Evolutionary conservation across 2,888 invertebrate genomes (phyloP), one percentile per base, ranked within the genome.

Genomic region (Entomobrya proxima): DNA sequence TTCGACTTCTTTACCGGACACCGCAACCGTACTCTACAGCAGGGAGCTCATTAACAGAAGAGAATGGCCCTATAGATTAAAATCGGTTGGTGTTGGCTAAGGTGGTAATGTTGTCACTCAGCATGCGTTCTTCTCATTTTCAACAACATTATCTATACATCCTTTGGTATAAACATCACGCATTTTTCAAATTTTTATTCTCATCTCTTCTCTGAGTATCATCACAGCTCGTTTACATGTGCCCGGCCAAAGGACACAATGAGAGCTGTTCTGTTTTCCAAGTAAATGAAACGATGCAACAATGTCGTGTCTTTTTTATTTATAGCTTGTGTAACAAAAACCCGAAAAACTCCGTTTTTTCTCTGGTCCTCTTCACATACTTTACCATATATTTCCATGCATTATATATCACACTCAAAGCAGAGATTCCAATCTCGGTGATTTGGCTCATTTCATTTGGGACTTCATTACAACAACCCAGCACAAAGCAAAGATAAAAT

Each of bases 251-350:
- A 35, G 27, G 40, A 69, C 18, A 40, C 13, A 47, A 13, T 9
- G 15, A 47, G 15, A 9, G n/a, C n/a, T n/a, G n/a, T n/a, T n/a
- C n/a, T n/a, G n/a, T n/a, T n/a, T n/a, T 13, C 47, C 7, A 5
- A 13, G 5, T 7, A 32, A 61, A 61, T 61, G 32, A 35, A 3
- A 13, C 4, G 52, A 13, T 84, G 75, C 67, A 61, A 80, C 80
- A 27, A 30, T 69, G 67, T 61, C 61, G 18, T 27, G 55, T 58
- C n/a, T n/a, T n/a, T n/a, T 61, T 77, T 84, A 84, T 84, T 84
- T 76, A 84, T 84, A 84, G 77, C 75, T n/a, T n/a, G n/a, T n/a
- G 77, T 76, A 84, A 84, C 83, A 58, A 77, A 84, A 84, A 67
- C 52, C 83, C 50, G 18, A 67, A 50, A 79, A 52, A 18, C 30